phyloP scores from a whole-genome alignment of 2,113 vertebrate species.

The Tetrax tetrax region DNA sequence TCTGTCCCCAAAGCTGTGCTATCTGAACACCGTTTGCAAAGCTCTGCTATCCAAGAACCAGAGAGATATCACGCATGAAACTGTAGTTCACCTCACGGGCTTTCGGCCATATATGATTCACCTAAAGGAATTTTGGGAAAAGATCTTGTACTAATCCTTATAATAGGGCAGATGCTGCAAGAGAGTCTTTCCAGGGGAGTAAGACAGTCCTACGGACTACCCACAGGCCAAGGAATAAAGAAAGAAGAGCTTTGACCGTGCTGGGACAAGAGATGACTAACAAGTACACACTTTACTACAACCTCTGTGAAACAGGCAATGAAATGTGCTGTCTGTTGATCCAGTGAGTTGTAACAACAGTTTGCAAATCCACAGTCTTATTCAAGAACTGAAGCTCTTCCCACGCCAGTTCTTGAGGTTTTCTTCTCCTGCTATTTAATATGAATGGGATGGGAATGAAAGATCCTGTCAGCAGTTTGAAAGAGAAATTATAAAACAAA shows the following conservation, averaged over 20 bases:
- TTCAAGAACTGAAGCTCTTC: background rate
- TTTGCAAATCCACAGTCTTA: background rate
- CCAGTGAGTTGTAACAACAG: background rate
- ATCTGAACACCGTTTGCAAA: background rate
- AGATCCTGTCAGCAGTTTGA: background rate
- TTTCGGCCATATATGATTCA: rapidly evolving
- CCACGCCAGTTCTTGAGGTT: background rate
- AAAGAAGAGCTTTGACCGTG: background rate
- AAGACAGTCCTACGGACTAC: background rate
- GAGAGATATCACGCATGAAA: background rate
- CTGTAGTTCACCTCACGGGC: background rate
- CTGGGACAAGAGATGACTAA: background rate
- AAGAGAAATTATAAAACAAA: background rate
- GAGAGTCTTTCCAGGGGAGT: background rate
- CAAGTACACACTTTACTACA: background rate
- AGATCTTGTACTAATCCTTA: background rate
- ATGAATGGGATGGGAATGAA: background rate
- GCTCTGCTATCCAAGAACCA: background rate
- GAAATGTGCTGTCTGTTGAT: background rate
- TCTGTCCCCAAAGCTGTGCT: background rate
- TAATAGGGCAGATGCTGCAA: background rate
- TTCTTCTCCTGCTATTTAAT: background rate
- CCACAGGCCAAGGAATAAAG: background rate
- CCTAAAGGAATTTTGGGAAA: background rate
- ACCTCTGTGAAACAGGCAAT: background rate